phyloP scores from a whole-genome alignment of 2,797 vertebrate species.

The Melanogrammus aeglefinus region DNA sequence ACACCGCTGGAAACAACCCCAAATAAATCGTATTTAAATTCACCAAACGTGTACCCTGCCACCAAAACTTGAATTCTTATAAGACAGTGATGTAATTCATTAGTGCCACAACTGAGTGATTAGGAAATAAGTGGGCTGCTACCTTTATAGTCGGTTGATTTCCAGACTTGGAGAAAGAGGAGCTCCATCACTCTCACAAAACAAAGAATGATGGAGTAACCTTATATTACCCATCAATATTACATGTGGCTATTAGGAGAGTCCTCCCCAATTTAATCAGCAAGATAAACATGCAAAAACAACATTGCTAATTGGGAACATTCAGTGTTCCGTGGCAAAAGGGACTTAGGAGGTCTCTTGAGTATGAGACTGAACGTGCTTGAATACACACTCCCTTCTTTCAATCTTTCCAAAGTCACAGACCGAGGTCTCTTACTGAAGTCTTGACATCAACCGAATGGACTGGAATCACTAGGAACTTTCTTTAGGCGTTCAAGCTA shows the following conservation, averaged over 20 bases:
- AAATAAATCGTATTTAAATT: slow-evolving; percentile 34
- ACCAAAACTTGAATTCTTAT: slow-evolving; percentile 48
- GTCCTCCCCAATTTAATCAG: slow-evolving; percentile 48
- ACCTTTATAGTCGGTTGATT: slow-evolving; percentile 30
- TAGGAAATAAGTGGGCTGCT: slow-evolving; percentile 55
- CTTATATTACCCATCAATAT: slow-evolving; percentile 53
- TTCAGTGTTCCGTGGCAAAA: slow-evolving; percentile 32
- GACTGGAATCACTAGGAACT: not conserved
- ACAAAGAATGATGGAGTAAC: slow-evolving; percentile 15
- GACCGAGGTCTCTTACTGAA: not conserved
- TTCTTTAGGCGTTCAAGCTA: not conserved
- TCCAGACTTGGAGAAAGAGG: slow-evolving; percentile 27
- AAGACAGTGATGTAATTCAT: slow-evolving; percentile 50
- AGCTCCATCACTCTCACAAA: slow-evolving; percentile 30
- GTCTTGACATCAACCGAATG: not conserved
- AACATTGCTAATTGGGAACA: slow-evolving; percentile 29
- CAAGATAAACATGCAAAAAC: slow-evolving; percentile 39
- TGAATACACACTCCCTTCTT: not conserved
- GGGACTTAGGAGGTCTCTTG: slow-evolving; percentile 3
- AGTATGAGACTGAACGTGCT: not conserved
- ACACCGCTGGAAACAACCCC: slow-evolving; percentile 45
- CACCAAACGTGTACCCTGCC: slow-evolving; percentile 48
- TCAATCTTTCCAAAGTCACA: not conserved
- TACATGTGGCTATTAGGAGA: slow-evolving; percentile 49
- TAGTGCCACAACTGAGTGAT: slow-evolving; percentile 54